Evolutionary conservation across 2,888 invertebrate species (phyloP).

Genomic region (Mythimna albipuncta): DNA sequence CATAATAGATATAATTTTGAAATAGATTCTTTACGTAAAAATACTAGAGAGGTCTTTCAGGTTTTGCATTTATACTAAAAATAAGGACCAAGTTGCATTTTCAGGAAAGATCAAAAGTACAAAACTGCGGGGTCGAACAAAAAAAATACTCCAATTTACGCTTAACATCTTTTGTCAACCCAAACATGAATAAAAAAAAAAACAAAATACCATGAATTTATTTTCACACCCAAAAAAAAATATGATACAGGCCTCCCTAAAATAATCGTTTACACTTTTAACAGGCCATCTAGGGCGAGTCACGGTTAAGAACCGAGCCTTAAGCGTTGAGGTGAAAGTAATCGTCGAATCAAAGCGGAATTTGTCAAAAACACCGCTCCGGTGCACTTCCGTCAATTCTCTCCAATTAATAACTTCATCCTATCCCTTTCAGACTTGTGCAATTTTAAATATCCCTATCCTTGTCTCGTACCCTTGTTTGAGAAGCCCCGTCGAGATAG

Average conservation of each 20-base stretch:
- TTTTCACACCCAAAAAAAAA: slow-evolving; percentile 55
- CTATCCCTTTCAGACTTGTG: slow-evolving; percentile 71
- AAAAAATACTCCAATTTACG: not conserved
- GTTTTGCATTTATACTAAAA: no score
- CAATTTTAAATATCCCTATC: slow-evolving; percentile 67
- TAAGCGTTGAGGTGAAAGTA: slow-evolving; percentile 88
- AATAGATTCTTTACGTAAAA: no score
- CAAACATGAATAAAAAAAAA: slow-evolving; percentile 17
- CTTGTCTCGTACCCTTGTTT: slow-evolving; percentile 86
- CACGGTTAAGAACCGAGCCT: slow-evolving; percentile 79
- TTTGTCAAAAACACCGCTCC: slow-evolving; percentile 90
- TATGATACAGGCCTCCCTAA: slow-evolving; percentile 54
- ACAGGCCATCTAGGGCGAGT: slow-evolving; percentile 72
- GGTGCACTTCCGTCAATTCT: slow-evolving; percentile 89
- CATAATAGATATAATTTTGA: no score
- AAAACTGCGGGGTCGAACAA: not conserved
- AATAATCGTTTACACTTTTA: slow-evolving; percentile 69
- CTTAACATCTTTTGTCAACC: slow-evolving; percentile 6
- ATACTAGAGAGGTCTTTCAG: no score
- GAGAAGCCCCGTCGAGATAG: slow-evolving; percentile 89
- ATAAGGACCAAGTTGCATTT: not conserved
- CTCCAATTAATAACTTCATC: slow-evolving; percentile 88
- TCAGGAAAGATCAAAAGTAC: not conserved
- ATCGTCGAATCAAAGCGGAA: slow-evolving; percentile 90
- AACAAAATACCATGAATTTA: slow-evolving; percentile 45